Percentiles rank a stretch among this genome's conserved stretches.
Conservation (phyloP, 2,113 vertebrate species). For the Cettia cetti region DNA sequence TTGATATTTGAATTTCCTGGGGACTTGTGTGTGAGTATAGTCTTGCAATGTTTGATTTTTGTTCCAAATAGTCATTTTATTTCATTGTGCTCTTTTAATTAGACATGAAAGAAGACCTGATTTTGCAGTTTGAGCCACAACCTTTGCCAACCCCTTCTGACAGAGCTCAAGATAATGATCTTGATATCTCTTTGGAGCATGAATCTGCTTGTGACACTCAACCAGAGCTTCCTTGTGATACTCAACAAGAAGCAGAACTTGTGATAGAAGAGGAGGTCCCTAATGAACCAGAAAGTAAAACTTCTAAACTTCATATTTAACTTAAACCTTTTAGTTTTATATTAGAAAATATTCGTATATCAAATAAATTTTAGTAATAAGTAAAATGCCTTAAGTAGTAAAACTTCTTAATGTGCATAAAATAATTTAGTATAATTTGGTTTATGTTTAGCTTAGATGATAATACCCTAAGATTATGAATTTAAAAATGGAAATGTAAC, state of each 20-base stretch:
- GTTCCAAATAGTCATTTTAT: not conserved
- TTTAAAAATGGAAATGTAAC: not conserved
- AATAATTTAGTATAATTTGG: not conserved
- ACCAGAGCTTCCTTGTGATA: conserved; percentile 7
- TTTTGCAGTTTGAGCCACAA: conserved; percentile 85
- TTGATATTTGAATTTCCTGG: not conserved
- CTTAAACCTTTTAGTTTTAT: not conserved
- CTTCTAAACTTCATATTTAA: not conserved
- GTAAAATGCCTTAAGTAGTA: not conserved
- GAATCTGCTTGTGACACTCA: conserved; percentile 37
- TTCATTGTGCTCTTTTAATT: conserved; percentile 10
- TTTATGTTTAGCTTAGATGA: not conserved
- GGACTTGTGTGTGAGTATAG: not conserved
- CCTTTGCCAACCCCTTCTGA: conserved; percentile 79
- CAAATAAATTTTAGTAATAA: not conserved
- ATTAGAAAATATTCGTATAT: not conserved
- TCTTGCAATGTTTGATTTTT: not conserved
- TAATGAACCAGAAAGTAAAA: conserved; percentile 47
- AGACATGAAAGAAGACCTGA: conserved; percentile 84
- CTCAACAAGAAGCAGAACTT: not conserved
- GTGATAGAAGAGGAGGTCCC: not conserved
- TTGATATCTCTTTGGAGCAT: conserved; percentile 85
- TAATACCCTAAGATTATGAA: not conserved
- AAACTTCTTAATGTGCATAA: not conserved
- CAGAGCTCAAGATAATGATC: conserved; percentile 79